A percentile compares a stretch with the other conserved stretches of the same genome.
Evolutionary conservation across 2,888 invertebrate genomes (phyloP).

Genomic region (Mesorhabditis spiculigera): DNA sequence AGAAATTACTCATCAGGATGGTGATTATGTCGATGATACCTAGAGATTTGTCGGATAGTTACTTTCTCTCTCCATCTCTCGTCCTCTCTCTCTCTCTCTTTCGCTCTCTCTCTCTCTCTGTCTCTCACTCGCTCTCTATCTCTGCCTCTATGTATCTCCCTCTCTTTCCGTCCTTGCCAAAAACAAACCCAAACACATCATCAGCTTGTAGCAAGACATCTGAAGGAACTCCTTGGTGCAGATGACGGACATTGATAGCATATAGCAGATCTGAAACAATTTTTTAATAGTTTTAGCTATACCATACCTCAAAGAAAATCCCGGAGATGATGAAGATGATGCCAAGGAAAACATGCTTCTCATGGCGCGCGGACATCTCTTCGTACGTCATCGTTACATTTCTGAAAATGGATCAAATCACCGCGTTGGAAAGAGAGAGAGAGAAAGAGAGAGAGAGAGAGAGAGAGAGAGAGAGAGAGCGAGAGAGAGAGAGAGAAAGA

Average conservation of each 20-base stretch:
- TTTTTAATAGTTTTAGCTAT: too few species aligned
- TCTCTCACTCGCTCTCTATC: too few species aligned
- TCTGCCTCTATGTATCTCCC: too few species aligned
- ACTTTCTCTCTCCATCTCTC: too few species aligned
- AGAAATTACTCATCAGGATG: constrained; percentile 1
- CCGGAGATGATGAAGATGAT: background rate
- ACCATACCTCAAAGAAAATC: background rate
- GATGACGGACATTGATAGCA: background rate
- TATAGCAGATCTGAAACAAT: background rate
- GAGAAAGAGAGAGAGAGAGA: too few species aligned
- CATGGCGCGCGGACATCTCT: background rate
- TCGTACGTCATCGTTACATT: background rate
- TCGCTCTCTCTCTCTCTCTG: too few species aligned
- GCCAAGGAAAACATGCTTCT: background rate
- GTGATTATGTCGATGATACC: background rate
- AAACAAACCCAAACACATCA: background rate
- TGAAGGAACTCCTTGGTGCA: background rate
- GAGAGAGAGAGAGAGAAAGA: too few species aligned
- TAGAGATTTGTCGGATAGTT: background rate
- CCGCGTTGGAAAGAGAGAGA: too few species aligned
- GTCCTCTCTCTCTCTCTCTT: too few species aligned
- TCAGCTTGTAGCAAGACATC: background rate
- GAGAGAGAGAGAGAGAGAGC: too few species aligned
- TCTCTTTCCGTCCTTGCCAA: too few species aligned
- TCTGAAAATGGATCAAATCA: background rate